Evolutionary conservation across 2,888 invertebrate species (phyloP), one percentile per base, ranked within the genome.

Genomic region (Drosophila crucigera): DNA sequence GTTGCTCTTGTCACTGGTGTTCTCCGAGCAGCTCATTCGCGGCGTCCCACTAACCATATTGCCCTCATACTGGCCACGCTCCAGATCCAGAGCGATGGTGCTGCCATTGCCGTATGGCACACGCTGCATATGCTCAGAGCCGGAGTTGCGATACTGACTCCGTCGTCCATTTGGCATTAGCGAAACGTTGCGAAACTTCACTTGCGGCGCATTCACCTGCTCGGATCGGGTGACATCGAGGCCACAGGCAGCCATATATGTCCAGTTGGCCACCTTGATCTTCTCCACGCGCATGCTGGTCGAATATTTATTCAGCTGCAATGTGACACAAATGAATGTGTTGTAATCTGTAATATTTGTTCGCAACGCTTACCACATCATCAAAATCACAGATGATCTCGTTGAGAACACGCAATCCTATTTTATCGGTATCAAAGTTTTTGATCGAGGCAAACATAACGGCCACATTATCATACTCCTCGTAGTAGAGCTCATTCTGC

Each of bases 181-280:
- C 3, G 93, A 92, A 0, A 92, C 89, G 39, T 86, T 92, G 3
- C 92, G 91, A 35, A 84, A 92, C 59, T 86, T 90, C 33, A 89
- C 80, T 37, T 87, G 91, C 6, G 91, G 89, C 0, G 91, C 89
- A 54, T 94, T 94, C 0, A 94, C 93, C 3, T 96, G 95, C 74
- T 93, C 93, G 68, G 96, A 94, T 60, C 96, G 94, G 37, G 95
- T 96, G 0, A 97, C 96, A 84, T 97, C 96, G 56, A 99, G 94
- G 0, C 99, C 99, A 89, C 98, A 97, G 1, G 98, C 99, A 3
- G 98, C 99, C 99, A 99, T 99, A 90, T 99, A 99, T 0, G 99
- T 99, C 95, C 97, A 97, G 71, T 98, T 98, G 55, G 98, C 98
- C 65, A 99, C 97, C 94, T 99, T 99, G 41, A 99, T 99, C 94